Base-by-base conservation (phyloP, 1,140 invertebrate genomes). In the Grapholita molesta region DNA sequence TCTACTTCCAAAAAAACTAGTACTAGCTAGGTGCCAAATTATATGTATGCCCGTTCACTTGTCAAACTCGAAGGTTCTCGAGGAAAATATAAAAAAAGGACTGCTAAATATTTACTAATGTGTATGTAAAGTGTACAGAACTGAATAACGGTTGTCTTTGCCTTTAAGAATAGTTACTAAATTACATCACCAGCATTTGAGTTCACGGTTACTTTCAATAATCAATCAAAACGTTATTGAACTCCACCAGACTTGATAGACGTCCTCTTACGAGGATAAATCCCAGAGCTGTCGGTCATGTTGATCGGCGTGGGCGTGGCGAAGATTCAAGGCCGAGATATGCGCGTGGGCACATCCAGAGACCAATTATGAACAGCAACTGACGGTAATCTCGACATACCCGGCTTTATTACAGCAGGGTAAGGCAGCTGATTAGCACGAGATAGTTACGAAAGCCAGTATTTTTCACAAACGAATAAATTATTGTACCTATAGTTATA, bases 311-410 rank as follows among this genome's bases (percentile, higher is more conserved):
- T 61, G 24, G 55, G 55, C 24, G 55, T 61, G 55, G 55, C 25
- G 24, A 61, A 32, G 55, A 32, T 32, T 61, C 55, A 61, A 61
- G 55, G 55, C 28, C 55, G 24, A 15, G 55, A 61, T 61, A 61
- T 61, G 55, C 55, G 55, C 55, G 55, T 61, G 55, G 55, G 55
- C 24, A 52, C 42, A 61, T 61, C 55, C 28, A 28, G 55, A 15
- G 55, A 21, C 28, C 55, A 61, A 61, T 61, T 61, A 61, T 30
- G 55, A 61, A 15, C 55, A 52, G 15, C 12, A 28, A 61, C 55
- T 61, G 55, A 61, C 24, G 53, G 24, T 30, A 61, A 61, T 61
- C 55, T 30, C n/a, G 6, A 28, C 7, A 15, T 28, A 48, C 18
- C 38, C 38, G 15, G 9, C 18, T 21, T 48, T 48, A 21, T 48